phyloP scores from a whole-genome alignment of 1,140 invertebrate genomes.

The Hestina assimilis region DNA sequence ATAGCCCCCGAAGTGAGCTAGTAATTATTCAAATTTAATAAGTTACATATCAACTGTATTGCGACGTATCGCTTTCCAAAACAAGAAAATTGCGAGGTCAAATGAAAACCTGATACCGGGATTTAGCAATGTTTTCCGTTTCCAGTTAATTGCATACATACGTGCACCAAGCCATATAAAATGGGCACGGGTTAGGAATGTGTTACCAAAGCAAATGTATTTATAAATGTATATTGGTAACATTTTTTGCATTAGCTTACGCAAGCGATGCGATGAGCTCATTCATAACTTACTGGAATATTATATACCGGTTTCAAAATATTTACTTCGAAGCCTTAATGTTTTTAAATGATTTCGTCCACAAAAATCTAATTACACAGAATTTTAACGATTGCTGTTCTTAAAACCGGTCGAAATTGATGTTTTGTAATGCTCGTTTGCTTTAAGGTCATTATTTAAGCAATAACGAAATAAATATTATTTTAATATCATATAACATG shows the following conservation, averaged over 20 bases:
- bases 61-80: constrained; percentile 16
- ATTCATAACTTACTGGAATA: constrained; percentile 33
- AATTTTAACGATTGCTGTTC: constrained; percentile 5
- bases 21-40: not conserved
- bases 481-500: not conserved
- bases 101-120: constrained; percentile 23
- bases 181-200: constrained; percentile 23
- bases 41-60: not conserved
- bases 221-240: constrained; percentile 28
- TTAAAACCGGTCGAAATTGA: constrained; percentile 9
- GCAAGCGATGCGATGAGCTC: constrained; percentile 47
- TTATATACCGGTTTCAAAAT: constrained; percentile 24
- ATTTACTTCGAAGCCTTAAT: constrained; percentile 14
- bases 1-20: not conserved
- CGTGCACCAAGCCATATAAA: constrained; percentile 16
- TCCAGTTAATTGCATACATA: constrained; percentile 25
- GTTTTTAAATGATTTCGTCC: constrained; percentile 17
- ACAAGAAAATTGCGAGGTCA: constrained; percentile 25
- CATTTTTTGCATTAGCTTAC: constrained; percentile 39
- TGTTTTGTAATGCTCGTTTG: constrained; percentile 4
- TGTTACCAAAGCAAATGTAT: constrained; percentile 29
- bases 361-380: constrained; percentile 6
- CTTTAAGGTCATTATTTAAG: constrained; percentile 11
- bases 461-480: constrained; percentile 1
- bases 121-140: constrained; percentile 31